These are phyloP conservation scores for Neodiprion fabricii DNA, from an alignment of 1,140 invertebrate species.

Conservation along the genomic window DNA sequence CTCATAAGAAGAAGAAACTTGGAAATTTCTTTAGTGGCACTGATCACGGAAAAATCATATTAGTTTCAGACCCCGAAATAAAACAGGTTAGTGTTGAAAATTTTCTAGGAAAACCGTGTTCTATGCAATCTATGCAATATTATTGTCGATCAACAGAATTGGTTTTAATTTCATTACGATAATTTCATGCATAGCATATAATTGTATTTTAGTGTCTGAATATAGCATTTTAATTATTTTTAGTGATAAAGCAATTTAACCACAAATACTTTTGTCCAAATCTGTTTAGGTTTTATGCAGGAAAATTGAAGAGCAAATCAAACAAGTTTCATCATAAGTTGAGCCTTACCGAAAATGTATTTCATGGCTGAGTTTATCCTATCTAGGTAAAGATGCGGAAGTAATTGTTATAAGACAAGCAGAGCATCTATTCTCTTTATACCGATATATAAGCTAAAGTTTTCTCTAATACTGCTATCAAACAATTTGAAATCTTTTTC, in stretches of 20 bases:
- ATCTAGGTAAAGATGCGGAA: background rate
- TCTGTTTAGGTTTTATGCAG: constrained; percentile 42
- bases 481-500: background rate
- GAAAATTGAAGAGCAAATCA: constrained; percentile 55
- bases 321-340: constrained; percentile 39
- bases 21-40: constrained; percentile 59
- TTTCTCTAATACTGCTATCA: background rate
- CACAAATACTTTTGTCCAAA: background rate
- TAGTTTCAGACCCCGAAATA: constrained; percentile 47
- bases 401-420: background rate
- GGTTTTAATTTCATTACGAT: background rate
- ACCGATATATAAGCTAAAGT: background rate
- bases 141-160: too few species aligned
- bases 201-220: background rate
- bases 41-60: constrained; percentile 61
- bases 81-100: background rate
- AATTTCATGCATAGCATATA: background rate
- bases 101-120: background rate
- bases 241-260: background rate
- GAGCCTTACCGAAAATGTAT: background rate
- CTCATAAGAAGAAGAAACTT: constrained; percentile 59
- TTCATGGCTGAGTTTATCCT: background rate
- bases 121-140: too few species aligned
- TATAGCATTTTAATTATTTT: background rate
- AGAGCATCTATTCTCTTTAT: background rate